Base-by-base conservation (phyloP, 2,888 invertebrate species). In the Agriopis marginaria region DNA sequence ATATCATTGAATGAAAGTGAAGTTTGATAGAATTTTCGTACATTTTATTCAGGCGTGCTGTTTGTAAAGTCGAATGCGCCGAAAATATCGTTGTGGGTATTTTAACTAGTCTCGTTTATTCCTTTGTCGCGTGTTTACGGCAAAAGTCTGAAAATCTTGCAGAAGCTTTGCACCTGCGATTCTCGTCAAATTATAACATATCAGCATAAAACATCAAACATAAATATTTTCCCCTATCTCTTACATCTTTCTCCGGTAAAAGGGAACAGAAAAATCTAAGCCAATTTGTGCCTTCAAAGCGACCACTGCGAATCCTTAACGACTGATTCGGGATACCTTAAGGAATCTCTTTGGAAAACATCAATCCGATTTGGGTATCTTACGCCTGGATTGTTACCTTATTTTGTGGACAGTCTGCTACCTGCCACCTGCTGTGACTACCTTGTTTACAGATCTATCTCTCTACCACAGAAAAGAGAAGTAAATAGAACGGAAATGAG, bases 341-440 rank as follows among this genome's bases (percentile, higher is more conserved):
- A 76, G 78, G 72, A 62, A 72, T 75, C 78, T 78, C 77, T 79
- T 78, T 75, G 76, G 73, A 68, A 76, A 32, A 79, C 74, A 81
- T 82, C 78, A 80, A 81, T 79, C 76, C 73, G 71, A 76, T 74
- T 75, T 74, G 72, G 69, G 70, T 70, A 42, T 65, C 71, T 76
- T 71, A 70, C 69, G 71, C 73, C 10, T 50, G 55, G 32, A 61
- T 60, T 77, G 73, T 74, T 74, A 71, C 72, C 75, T 75, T 71
- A 61, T 72, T 70, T 70, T 50, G 65, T 60, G 64, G 63, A 49
- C 55, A 69, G 44, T 62, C 59, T 50, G 58, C 63, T 54, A 44
- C 62, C 51, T 42, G 61, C 45, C 23, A 45, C 32, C 9, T 47
- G 0, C 12, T 32, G 45, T 32, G 12, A 4, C 11, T 45, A 56